phyloP scores from a whole-genome alignment of 30 jellyfish, hydroid and myxozoan species.

The Phacellophora camtschatica region DNA sequence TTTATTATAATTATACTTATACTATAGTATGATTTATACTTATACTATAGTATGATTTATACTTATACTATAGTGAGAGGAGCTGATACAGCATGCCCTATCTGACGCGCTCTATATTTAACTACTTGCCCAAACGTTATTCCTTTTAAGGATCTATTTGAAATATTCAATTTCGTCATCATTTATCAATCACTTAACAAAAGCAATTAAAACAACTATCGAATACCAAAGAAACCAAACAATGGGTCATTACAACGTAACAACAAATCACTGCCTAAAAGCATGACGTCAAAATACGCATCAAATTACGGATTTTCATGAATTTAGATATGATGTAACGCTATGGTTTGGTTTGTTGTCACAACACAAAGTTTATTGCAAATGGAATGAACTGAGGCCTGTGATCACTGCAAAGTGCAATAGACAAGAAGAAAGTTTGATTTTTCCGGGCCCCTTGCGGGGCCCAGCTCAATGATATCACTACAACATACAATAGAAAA shows the following conservation, averaged over 20 bases:
- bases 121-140: not conserved
- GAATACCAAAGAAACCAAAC: not conserved
- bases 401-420: not conserved
- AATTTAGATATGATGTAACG: no score
- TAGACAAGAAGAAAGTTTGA: not conserved
- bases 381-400: not conserved
- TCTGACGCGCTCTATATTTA: no score
- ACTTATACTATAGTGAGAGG: no score
- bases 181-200: not conserved
- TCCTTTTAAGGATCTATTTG: not conserved
- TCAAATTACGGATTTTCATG: no score
- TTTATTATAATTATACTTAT: no score
- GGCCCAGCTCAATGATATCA: not conserved
- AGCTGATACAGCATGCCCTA: no score
- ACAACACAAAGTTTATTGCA: not conserved
- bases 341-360: no score
- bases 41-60: no score
- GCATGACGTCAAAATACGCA: no score
- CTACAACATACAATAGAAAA: slow-evolving; percentile 16
- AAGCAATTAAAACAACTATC: not conserved
- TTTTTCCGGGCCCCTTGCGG: no score
- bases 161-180: slow-evolving; percentile 26
- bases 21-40: no score
- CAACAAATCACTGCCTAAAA: not conserved
- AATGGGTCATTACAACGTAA: not conserved